Base-by-base conservation (phyloP, 2,113 vertebrate species). In the Puntigrus tetrazona region DNA sequence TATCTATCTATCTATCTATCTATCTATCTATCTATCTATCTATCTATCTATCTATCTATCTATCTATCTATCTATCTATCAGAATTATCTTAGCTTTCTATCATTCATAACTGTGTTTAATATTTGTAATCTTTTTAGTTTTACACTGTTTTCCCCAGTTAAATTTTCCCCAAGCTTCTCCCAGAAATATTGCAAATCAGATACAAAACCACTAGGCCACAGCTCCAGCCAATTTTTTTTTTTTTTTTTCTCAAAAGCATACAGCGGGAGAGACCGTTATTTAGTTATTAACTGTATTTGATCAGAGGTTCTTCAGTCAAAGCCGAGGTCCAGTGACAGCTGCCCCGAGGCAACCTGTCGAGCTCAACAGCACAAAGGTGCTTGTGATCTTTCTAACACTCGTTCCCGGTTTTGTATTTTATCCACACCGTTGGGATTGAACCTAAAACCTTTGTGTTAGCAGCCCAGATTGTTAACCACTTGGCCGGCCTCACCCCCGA, bases 361-460 rank as follows among this genome's bases (percentile, higher is more conserved):
- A 34, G 29, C 47, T 41, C 59, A n/a, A 78, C 31, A 14, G 76
- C 9, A 25, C 34, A 79, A 29, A 65, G 18, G 3, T 63, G 4
- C 55, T 45, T 47, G 27, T 67, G 59, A 81, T 67, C 27, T 65
- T 27, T 45, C 16, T 67, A 50, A 67, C 38, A 81, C 61, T 81
- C 41, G 29, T 81, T 67, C 25, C 61, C n/a, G 61, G 59, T 27
- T 67, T 67, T 67, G 41, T 22, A 81, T 67, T 81, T 81, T 45
- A 47, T 50, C 78, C 59, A 29, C 61, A 81, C 61, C 61, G 7
- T 25, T 67, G 78, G 61, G 78, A 81, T 47, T 81, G 78, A 81
- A 81, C 59, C 61, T 47, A 81, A 79, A 47, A 50, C 61, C 78
- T 81, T 67, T 67, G 61, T 81, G 38, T 81, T 81, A 47, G 59